Evolutionary conservation across 2,797 vertebrate species (phyloP), one percentile per base, ranked within the genome.

Genomic region (Sebastes matsubarae): DNA sequence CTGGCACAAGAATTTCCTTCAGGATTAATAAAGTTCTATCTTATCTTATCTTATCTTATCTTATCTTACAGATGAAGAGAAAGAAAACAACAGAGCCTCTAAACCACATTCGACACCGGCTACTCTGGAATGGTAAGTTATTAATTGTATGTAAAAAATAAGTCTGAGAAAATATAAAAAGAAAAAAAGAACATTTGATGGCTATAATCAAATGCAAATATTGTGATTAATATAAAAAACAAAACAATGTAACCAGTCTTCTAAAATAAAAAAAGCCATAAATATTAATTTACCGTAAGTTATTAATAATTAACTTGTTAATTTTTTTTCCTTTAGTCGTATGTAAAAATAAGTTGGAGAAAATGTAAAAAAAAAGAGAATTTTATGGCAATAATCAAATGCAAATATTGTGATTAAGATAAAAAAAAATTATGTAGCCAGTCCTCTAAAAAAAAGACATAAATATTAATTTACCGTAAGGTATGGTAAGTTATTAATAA

Each of bases 71-170:
- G 99, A 99, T 95, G 99, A 99, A 89, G 99, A 99, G 90, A 99
- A 99, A 91, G 98, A 99, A 96, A 99, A 99, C 87, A 99, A 98
- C 89, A 96, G 98, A 96, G 98, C 98, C 66, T 99, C 98, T 1
- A 99, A 99, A 94, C 97, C 97, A 2, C 98, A 99, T 93, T 99
- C 99, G 11, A 99, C 99, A 76, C 99, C 99, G 54, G 99, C 99
- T 54, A 99, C 99, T 69, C 94, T 99, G 81, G 97, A 99, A 95
- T 99, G 99, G 99, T 99, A 94, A 96, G 95, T 94, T 34, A 9
- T 38, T 25, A 1, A 29, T 29, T 12, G 27, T 24, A 2, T 63
- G 3, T 14, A 42, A 46, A 77, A 29, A 46, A 24, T 24, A 29
- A 46, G 20, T 22, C 4, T 42, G 72, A 59, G 5, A 52, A 69